Base-by-base conservation (phyloP, 2,113 vertebrate genomes). In the Daboia siamensis region DNA sequence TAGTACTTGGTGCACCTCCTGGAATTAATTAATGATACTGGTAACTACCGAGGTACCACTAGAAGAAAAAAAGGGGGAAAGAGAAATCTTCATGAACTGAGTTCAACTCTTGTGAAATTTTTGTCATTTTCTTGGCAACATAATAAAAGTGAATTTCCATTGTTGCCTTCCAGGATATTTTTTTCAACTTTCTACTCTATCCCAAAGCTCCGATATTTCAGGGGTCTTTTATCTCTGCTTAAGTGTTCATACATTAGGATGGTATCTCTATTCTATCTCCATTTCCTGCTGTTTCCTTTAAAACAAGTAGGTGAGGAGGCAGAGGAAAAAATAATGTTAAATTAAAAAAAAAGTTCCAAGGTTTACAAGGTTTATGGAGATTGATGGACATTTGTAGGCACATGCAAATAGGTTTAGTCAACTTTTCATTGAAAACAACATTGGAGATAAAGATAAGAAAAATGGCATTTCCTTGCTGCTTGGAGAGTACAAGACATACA, bases 401-500 rank as follows among this genome's bases (percentile, higher is more conserved):
- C 95, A 96, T 95, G 92, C 93, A 97, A 96, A 96, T 93, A 93
- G 87, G 39, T 93, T 96, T 93, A 95, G 93, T 88, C 90, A 80
- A 92, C 88, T 86, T 88, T 96, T 95, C 95, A 95, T 33, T 92
- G 86, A 93, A 95, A 96, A 94, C 39, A 96, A 74, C 93, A 52
- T 91, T 92, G 90, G 92, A 97, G 94, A 96, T 96, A 92, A 92
- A 91, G 90, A 93, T 90, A 96, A 96, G 96, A 94, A 96, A 97
- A 97, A 97, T 96, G 95, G 61, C 94, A 94, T 95, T 95, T 94
- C 94, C 84, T 51, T 94, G 69, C 89, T 95, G 90, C 85, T 94
- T 94, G 57, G 94, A 92, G 86, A 87, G 56, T 88, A 39, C 69
- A 95, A 93, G 94, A 93, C 87, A 94, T 88, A 88, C 93, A 94